phyloP scores from a whole-genome alignment of 2,888 invertebrate species.

The Oligia strigilis region DNA sequence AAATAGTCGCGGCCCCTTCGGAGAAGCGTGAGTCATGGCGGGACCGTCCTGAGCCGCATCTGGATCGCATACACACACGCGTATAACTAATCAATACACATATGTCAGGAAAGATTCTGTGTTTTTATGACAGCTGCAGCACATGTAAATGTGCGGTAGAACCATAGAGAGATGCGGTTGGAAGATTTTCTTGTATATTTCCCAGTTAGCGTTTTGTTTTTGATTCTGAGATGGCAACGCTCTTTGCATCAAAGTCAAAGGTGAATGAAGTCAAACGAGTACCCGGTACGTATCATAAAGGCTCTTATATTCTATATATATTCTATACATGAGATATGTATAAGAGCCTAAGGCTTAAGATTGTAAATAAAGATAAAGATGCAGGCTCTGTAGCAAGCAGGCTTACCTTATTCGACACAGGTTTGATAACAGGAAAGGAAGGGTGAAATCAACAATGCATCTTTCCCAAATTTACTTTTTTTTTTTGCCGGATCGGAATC shows the following conservation, averaged over 20 bases:
- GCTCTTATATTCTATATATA: too few species aligned
- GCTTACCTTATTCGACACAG: background rate
- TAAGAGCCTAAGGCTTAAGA: background rate
- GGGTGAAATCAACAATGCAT: background rate
- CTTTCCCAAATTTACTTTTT: conserved; percentile 8
- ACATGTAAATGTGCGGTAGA: conserved; percentile 34
- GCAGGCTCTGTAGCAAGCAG: background rate
- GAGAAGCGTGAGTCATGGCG: conserved; percentile 86
- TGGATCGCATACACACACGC: conserved; percentile 79
- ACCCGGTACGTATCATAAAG: background rate
- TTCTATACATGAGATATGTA: too few species aligned
- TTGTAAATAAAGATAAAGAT: conserved; percentile 3
- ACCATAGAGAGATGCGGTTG: background rate
- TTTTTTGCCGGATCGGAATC: conserved; percentile 14
- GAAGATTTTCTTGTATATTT: conserved; percentile 11
- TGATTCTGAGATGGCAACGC: background rate
- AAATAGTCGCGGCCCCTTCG: conserved; percentile 89
- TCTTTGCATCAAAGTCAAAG: conserved; percentile 13
- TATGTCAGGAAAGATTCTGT: conserved; percentile 54
- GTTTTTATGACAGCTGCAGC: conserved; percentile 54
- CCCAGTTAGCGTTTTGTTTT: conserved; percentile 15
- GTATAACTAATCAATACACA: conserved; percentile 62
- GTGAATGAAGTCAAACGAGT: conserved; percentile 9
- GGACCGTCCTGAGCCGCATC: conserved; percentile 87
- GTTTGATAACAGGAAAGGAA: conserved; percentile 26